Conservation (phyloP, 1,140 invertebrate species). For the Aphis craccivora region DNA sequence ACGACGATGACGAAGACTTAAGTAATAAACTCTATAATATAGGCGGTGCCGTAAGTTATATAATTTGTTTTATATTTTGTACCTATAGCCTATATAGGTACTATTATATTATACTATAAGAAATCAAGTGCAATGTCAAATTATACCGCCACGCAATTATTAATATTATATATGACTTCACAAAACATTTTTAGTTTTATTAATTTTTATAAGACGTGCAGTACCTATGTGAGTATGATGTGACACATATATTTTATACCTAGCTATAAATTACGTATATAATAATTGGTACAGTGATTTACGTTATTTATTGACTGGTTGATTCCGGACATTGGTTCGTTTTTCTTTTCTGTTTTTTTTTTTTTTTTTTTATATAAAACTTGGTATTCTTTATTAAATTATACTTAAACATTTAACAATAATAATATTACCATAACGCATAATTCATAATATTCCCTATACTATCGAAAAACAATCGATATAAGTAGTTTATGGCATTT, state of each 20-base stretch:
- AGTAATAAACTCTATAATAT: not conserved
- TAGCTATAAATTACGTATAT: not conserved
- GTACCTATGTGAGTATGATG: not conserved
- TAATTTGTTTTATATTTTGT: not conserved
- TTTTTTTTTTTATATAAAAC: not conserved
- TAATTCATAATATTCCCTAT: not conserved
- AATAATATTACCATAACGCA: not conserved
- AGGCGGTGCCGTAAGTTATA: not conserved
- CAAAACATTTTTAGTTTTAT: not conserved
- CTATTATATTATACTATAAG: not conserved
- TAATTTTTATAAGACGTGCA: not conserved
- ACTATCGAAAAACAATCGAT: not conserved
- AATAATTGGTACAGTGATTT: not conserved
- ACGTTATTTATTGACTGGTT: not conserved
- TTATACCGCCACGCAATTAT: not conserved
- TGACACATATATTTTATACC: not conserved
- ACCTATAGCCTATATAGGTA: no score
- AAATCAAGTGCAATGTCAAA: conserved; percentile 26
- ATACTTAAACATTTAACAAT: not conserved
- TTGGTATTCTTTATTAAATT: not conserved
- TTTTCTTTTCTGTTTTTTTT: not conserved
- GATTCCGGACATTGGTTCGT: not conserved
- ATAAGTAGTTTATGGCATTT: no score
- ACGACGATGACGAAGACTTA: not conserved
- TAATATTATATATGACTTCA: not conserved